Evolutionary conservation across 2,113 vertebrate genomes (phyloP).

Genomic region (Zapus hudsonius): DNA sequence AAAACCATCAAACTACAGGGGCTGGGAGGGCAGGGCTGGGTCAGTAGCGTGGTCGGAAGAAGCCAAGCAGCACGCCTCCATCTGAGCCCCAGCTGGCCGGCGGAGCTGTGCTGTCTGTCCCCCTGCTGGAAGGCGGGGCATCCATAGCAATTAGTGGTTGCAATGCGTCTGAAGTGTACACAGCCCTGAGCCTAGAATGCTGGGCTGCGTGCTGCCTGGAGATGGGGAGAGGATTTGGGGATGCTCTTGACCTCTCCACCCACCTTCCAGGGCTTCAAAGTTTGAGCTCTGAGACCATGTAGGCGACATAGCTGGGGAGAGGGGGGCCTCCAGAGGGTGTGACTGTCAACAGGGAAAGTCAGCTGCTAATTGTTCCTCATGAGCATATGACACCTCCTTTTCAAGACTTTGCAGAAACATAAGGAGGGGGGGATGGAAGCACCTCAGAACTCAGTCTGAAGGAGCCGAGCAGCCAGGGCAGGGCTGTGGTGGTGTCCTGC

Average conservation of each 20-base stretch:
- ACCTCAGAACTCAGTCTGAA: slow-evolving; percentile 15
- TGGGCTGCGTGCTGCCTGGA: background rate
- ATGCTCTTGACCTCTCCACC: background rate
- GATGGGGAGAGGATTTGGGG: background rate
- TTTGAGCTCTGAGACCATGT: background rate
- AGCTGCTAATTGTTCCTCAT: background rate
- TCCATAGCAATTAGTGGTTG: background rate
- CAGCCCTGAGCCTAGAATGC: background rate
- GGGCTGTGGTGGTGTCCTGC: background rate
- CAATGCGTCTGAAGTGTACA: background rate
- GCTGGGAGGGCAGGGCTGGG: background rate
- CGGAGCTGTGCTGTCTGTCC: background rate
- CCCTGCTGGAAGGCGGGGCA: background rate
- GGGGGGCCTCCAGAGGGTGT: background rate
- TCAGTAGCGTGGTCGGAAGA: background rate
- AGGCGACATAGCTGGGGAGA: background rate
- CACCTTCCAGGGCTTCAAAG: background rate
- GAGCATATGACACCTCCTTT: background rate
- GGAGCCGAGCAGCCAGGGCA: background rate
- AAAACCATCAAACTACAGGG: background rate
- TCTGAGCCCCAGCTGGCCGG: slow-evolving; percentile 15
- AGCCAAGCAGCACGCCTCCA: background rate
- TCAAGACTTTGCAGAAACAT: background rate
- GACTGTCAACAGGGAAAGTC: background rate
- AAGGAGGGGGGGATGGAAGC: background rate